Evolutionary conservation across 2,888 invertebrate genomes (phyloP), one percentile per base, ranked within the genome.

Genomic region (Ptycholaimellus sp.): DNA sequence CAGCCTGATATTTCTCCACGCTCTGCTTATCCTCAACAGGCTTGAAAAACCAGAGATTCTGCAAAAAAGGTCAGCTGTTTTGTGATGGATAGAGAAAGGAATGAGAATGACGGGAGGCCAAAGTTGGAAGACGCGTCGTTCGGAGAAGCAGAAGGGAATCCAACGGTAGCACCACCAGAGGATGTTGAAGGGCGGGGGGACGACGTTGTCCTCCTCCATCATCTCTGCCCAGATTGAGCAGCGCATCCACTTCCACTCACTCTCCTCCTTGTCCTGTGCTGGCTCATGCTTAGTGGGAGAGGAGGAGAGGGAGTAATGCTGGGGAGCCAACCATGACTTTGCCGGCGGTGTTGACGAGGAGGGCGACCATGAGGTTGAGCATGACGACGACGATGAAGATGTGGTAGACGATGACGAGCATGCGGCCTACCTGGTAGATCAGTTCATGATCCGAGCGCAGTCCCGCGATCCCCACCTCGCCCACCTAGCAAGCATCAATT

Each of bases 211-310:
- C 36, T 42, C 44, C 19, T 49, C 41, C 30, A 44, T 28, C 33
- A 41, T 51, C 40, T 52, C 52, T 14, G 43, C 35, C 40, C 45
- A 47, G 25, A 52, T 47, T 19, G 44, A 44, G 3, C 46, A 44
- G 13, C 49, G 42, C 2, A 47, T 45, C 40, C 41, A 51, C 38
- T 52, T 52, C 49, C 48, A 52, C 38, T 52, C 52, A 35, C 43
- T 35, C 28, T 50, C 49, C 39, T 50, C 49, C 37, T 51, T 50
- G 18, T 49, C 48, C 46, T 47, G 36, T n/a, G 11, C 4, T 7
- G n/a, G 16, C 11, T 16, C 27, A 23, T 13, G 25, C 6, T 6
- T 23, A 23, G 13, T 13, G 6, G 25, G 13, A 23, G 25, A 23
- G 25, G 25, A 23, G 25, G 25, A 9, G 13, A 13, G 25, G 25